Evolutionary conservation across 2,888 invertebrate species (phyloP).

Genomic region (Spodoptera exigua): DNA sequence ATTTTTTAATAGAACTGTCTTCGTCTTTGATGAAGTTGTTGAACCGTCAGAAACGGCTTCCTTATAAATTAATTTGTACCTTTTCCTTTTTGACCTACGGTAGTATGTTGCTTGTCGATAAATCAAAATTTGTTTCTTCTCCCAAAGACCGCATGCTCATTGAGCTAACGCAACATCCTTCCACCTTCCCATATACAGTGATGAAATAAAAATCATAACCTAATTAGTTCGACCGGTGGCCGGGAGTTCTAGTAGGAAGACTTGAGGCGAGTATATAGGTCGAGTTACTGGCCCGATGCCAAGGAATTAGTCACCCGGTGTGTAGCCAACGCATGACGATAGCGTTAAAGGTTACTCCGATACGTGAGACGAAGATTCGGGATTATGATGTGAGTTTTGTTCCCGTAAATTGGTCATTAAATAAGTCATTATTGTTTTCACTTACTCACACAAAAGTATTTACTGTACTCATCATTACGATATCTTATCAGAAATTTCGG

Average conservation of each 20-base stretch:
- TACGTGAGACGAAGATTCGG: constrained; percentile 56
- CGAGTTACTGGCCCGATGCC: constrained; percentile 82
- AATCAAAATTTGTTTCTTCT: too few species aligned
- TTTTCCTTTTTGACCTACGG: too few species aligned
- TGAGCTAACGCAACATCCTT: constrained; percentile 9
- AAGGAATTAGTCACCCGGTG: constrained; percentile 80
- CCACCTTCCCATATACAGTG: constrained; percentile 65
- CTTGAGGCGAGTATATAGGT: constrained; percentile 81
- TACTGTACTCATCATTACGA: too few species aligned
- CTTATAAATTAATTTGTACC: too few species aligned
- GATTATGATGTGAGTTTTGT: constrained; percentile 40
- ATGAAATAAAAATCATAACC: constrained; percentile 72
- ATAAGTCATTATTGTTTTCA: constrained; percentile 4
- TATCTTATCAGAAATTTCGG: too few species aligned
- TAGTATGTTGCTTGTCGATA: too few species aligned
- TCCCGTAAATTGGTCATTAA: constrained; percentile 18
- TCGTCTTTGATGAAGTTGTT: too few species aligned
- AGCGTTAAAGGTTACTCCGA: constrained; percentile 80
- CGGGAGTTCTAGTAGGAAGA: constrained; percentile 79
- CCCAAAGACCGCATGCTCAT: background rate
- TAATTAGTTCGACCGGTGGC: constrained; percentile 74
- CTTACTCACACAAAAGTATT: background rate
- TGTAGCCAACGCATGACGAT: constrained; percentile 77
- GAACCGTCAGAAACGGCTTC: too few species aligned
- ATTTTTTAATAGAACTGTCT: too few species aligned